phyloP scores from a whole-genome alignment of 2,888 invertebrate species.

The Vandiemenella viatica region DNA sequence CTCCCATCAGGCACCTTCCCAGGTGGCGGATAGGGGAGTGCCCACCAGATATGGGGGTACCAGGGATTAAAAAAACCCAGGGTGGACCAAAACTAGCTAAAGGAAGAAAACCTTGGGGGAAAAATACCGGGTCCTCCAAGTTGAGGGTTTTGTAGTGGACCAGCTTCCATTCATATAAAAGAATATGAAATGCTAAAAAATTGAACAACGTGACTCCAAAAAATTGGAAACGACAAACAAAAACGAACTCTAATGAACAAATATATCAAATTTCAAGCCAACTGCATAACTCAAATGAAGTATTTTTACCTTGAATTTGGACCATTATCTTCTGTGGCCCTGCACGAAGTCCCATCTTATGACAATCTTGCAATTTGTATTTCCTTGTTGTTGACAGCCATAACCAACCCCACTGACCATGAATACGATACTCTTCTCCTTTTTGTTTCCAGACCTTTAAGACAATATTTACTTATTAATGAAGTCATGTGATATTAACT shows the following conservation, averaged over 20 bases:
- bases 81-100: too few relatives aligned
- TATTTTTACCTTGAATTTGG: constrained; percentile 39
- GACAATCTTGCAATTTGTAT: constrained; percentile 36
- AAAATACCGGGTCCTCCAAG: too few relatives aligned
- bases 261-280: too few relatives aligned
- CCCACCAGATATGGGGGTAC: too few relatives aligned
- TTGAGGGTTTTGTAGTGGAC: too few relatives aligned
- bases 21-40: too few relatives aligned
- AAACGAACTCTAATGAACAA: not conserved
- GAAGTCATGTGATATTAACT: not conserved
- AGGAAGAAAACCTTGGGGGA: too few relatives aligned
- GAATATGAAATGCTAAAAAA: too few relatives aligned
- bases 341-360: constrained; percentile 42
- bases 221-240: not conserved
- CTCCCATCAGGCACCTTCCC: too few relatives aligned
- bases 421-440: constrained; percentile 94
- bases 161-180: too few relatives aligned
- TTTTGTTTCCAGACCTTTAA: constrained; percentile 83
- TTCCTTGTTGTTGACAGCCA: constrained; percentile 67
- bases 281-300: too few relatives aligned
- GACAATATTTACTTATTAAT: not conserved
- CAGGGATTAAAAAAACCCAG: too few relatives aligned
- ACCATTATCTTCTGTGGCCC: constrained; percentile 64
- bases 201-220: not conserved
- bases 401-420: constrained; percentile 96